Conservation (phyloP, 2,797 vertebrate species). For the Myotis myotis region DNA sequence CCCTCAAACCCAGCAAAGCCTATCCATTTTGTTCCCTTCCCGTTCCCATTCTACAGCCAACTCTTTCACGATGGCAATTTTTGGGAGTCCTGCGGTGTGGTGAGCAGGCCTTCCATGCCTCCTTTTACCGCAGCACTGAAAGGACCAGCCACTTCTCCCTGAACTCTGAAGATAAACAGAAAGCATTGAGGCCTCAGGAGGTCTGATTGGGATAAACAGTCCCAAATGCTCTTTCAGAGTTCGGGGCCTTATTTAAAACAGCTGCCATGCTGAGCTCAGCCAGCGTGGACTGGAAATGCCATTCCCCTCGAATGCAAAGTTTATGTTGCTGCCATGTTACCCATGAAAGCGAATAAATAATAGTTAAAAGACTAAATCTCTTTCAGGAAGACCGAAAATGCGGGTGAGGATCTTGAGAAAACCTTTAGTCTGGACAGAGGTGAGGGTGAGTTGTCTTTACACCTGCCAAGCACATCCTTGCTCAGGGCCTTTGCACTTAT, state of each 20-base stretch:
- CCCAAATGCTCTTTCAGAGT: background rate
- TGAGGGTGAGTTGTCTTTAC: background rate
- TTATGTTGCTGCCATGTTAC: background rate
- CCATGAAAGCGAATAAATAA: background rate
- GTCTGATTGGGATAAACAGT: background rate
- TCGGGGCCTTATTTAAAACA: background rate
- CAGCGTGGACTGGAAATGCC: background rate
- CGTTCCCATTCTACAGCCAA: background rate
- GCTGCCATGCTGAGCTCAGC: background rate
- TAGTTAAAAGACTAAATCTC: background rate
- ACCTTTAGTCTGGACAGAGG: background rate
- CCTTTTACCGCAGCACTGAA: background rate
- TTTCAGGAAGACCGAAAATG: background rate
- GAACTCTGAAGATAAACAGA: background rate
- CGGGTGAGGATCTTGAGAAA: conserved; percentile 18
- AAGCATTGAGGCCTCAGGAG: background rate
- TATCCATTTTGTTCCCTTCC: background rate
- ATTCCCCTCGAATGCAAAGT: background rate
- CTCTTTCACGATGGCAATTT: background rate
- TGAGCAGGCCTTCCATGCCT: background rate
- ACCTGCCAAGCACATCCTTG: background rate
- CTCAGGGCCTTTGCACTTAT: background rate
- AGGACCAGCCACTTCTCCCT: background rate
- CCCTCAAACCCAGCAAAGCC: background rate
- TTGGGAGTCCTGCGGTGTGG: background rate